phyloP scores from a whole-genome alignment of 1,140 invertebrate species.

The Heliconius congener region DNA sequence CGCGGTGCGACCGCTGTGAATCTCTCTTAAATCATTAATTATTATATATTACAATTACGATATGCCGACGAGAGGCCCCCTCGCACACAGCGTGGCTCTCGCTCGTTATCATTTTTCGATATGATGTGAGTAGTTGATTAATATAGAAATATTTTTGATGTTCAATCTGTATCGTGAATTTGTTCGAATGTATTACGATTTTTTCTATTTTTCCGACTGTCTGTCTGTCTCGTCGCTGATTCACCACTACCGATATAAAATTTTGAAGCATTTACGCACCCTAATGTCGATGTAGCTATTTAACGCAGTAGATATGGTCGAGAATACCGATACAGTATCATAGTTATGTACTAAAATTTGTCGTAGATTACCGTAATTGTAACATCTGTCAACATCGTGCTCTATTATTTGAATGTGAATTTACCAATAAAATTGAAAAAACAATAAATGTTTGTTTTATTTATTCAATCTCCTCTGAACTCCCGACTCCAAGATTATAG shows the following conservation, averaged over 20 bases:
- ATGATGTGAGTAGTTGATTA: slow-evolving; percentile 73
- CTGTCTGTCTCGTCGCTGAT: slow-evolving; percentile 49
- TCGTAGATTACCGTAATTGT: slow-evolving; percentile 76
- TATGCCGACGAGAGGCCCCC: not conserved
- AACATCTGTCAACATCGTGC: slow-evolving; percentile 75
- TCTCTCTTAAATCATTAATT: slow-evolving; percentile 51
- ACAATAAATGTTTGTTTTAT: slow-evolving; percentile 50
- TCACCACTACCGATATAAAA: slow-evolving; percentile 59
- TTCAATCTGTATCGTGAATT: slow-evolving; percentile 75
- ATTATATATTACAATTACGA: slow-evolving; percentile 24
- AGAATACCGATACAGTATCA: slow-evolving; percentile 76
- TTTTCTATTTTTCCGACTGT: slow-evolving; percentile 63
- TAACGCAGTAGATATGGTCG: slow-evolving; percentile 70
- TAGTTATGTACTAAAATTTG: slow-evolving; percentile 75
- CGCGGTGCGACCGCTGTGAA: slow-evolving; percentile 59
- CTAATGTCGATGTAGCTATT: slow-evolving; percentile 74
- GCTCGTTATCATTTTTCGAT: slow-evolving; percentile 59
- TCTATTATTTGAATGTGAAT: slow-evolving; percentile 81
- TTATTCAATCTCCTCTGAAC: not conserved
- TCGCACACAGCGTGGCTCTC: not conserved
- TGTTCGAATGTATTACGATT: slow-evolving; percentile 66
- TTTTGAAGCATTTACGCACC: slow-evolving; percentile 78
- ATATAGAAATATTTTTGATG: slow-evolving; percentile 79
- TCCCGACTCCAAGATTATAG: too few species aligned
- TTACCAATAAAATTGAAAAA: slow-evolving; percentile 79